Evolutionary conservation across 1,140 invertebrate genomes (phyloP).

Genomic region (Andricus grossulariae): DNA sequence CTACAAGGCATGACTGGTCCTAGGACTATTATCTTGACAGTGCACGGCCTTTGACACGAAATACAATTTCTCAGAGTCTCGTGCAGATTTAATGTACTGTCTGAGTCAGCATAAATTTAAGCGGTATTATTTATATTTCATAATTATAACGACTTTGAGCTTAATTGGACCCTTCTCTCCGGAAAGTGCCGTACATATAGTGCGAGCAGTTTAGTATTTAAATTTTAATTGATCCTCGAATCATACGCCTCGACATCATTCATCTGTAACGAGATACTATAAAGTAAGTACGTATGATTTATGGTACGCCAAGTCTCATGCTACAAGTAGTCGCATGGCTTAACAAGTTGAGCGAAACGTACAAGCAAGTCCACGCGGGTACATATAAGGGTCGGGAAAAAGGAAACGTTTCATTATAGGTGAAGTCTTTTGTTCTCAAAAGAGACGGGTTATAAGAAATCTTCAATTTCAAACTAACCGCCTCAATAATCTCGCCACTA

Average conservation of each 20-base stretch:
- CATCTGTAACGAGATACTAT: constrained; percentile 22
- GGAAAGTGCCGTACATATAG: not conserved
- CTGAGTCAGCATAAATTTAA: constrained; percentile 22
- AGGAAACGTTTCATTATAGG: not conserved
- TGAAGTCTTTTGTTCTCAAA: not conserved
- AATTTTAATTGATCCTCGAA: constrained; percentile 28
- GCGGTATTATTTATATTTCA: constrained; percentile 10
- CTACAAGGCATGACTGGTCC: constrained; percentile 20
- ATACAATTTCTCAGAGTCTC: constrained; percentile 26
- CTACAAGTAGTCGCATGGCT: not conserved
- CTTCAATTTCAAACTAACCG: too few relatives aligned
- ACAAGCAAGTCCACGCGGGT: not conserved
- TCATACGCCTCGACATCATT: not conserved
- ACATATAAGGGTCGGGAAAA: not conserved
- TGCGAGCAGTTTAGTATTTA: not conserved
- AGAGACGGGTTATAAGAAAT: too few relatives aligned
- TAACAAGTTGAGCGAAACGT: constrained; percentile 7
- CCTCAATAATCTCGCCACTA: too few relatives aligned
- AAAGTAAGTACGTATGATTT: not conserved
- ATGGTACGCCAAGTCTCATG: not conserved
- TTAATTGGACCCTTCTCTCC: not conserved
- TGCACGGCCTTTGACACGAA: constrained; percentile 24
- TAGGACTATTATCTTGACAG: constrained; percentile 30
- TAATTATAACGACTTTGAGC: constrained; percentile 21
- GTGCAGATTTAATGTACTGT: constrained; percentile 18